Conservation (phyloP, 1,140 invertebrate genomes). For the Cryptotermes secundus region DNA sequence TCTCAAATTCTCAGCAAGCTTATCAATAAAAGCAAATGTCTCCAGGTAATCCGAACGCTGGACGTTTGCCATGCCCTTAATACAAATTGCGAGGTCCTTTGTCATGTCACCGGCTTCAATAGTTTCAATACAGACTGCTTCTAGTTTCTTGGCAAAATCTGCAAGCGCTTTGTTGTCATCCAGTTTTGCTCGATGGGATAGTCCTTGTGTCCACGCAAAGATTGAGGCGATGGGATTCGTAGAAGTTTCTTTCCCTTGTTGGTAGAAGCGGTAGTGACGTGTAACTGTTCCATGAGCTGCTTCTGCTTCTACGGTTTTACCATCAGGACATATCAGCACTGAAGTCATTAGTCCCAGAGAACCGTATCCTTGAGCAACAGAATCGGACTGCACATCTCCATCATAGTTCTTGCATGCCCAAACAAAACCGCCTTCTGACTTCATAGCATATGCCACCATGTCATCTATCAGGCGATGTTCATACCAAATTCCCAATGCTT, state of each 20-base stretch:
- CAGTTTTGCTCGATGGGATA: slow-evolving; percentile 89
- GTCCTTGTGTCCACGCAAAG: slow-evolving; percentile 94
- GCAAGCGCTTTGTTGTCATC: slow-evolving; percentile 79
- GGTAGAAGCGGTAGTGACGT: slow-evolving; percentile 89
- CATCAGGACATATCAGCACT: slow-evolving; percentile 92
- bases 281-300: slow-evolving; percentile 98
- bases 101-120: slow-evolving; percentile 95
- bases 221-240: slow-evolving; percentile 99
- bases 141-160: slow-evolving; percentile 79
- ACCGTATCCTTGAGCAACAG: slow-evolving; percentile 92
- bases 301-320: slow-evolving; percentile 95
- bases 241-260: slow-evolving; percentile 95
- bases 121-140: slow-evolving; percentile 89
- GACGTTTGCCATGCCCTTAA: slow-evolving; percentile 88
- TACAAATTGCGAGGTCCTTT: slow-evolving; percentile 98
- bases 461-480: slow-evolving; percentile 98
- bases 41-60: slow-evolving; percentile 87
- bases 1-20: slow-evolving; percentile 89
- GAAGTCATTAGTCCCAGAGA: slow-evolving; percentile 96
- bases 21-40: slow-evolving; percentile 97
- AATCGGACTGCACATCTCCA: slow-evolving; percentile 98
- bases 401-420: slow-evolving; percentile 99
- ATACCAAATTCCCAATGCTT: slow-evolving; percentile 90
- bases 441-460: slow-evolving; percentile 98
- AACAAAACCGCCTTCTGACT: slow-evolving; percentile 97